phyloP scores from a whole-genome alignment of 2,113 vertebrate species.

The Helogale parvula region DNA sequence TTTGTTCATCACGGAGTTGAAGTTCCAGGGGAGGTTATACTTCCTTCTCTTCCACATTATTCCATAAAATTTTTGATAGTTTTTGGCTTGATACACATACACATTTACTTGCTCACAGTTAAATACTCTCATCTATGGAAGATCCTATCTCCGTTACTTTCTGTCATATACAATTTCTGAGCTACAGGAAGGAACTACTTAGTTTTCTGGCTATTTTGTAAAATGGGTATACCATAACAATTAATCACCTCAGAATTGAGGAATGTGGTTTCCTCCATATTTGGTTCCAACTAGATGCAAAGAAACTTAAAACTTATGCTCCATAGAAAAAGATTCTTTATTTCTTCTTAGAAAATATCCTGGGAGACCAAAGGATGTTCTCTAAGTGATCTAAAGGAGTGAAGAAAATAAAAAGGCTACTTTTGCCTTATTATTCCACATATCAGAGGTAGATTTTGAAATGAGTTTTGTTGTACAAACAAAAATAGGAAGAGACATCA shows the following conservation, averaged over 20 bases:
- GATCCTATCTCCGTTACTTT: neutral
- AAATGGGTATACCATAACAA: neutral
- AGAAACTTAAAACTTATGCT: neutral
- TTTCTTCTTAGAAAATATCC: neutral
- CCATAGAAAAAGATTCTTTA: neutral
- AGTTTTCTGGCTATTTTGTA: neutral
- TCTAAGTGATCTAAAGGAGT: neutral
- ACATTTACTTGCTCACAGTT: neutral
- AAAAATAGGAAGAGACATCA: neutral
- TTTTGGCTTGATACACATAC: neutral
- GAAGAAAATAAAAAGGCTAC: neutral
- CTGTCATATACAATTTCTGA: neutral
- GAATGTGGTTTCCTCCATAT: neutral
- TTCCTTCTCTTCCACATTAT: neutral
- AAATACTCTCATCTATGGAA: neutral
- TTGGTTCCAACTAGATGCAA: neutral
- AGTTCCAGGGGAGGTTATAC: too few relatives aligned
- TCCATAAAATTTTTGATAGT: neutral
- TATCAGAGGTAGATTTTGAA: neutral
- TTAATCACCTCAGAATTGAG: conserved; percentile 3
- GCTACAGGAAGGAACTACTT: neutral
- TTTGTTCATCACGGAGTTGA: neutral
- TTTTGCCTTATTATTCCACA: neutral
- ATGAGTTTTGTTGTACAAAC: neutral
- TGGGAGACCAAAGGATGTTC: neutral